Conservation (phyloP, 1,140 invertebrate genomes). For the Drosophila oshimai region DNA sequence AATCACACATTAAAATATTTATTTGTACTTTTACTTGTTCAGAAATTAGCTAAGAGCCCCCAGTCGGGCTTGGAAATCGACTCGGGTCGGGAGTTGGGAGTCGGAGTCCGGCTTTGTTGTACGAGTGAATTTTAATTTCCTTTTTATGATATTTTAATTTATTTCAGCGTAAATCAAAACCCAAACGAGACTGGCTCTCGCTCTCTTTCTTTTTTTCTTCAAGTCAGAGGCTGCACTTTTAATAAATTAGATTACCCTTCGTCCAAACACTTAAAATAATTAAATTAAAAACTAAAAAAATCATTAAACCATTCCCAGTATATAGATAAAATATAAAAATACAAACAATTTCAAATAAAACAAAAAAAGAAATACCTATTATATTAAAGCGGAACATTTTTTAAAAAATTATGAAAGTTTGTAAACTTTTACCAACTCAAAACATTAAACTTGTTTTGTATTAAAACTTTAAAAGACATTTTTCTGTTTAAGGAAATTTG, state of each 20-base stretch:
- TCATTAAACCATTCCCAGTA: too few relatives aligned
- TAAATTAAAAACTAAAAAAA: background rate
- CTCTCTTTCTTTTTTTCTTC: slow-evolving; percentile 1
- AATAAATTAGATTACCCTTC: slow-evolving; percentile 78
- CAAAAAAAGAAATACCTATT: too few relatives aligned
- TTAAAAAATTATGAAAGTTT: too few relatives aligned
- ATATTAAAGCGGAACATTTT: too few relatives aligned
- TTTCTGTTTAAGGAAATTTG: too few relatives aligned
- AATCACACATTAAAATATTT: slow-evolving; percentile 83
- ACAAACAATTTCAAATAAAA: background rate
- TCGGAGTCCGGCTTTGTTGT: slow-evolving; percentile 54
- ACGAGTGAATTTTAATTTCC: slow-evolving; percentile 82
- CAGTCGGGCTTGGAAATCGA: slow-evolving; percentile 16
- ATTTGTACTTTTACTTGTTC: slow-evolving; percentile 82
- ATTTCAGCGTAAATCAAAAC: slow-evolving; percentile 82
- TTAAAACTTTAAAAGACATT: too few relatives aligned
- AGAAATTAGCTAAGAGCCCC: slow-evolving; percentile 82
- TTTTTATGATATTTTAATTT: slow-evolving; percentile 83
- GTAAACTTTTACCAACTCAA: too few relatives aligned
- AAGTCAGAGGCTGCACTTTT: slow-evolving; percentile 66
- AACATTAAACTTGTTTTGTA: too few relatives aligned
- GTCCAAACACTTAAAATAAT: slow-evolving; percentile 6
- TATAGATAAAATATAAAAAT: too few relatives aligned
- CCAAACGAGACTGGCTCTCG: slow-evolving; percentile 63
- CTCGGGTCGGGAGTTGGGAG: slow-evolving; percentile 5